Base-by-base conservation (phyloP, 2,888 invertebrate species). In the Platypus cylindrus region DNA sequence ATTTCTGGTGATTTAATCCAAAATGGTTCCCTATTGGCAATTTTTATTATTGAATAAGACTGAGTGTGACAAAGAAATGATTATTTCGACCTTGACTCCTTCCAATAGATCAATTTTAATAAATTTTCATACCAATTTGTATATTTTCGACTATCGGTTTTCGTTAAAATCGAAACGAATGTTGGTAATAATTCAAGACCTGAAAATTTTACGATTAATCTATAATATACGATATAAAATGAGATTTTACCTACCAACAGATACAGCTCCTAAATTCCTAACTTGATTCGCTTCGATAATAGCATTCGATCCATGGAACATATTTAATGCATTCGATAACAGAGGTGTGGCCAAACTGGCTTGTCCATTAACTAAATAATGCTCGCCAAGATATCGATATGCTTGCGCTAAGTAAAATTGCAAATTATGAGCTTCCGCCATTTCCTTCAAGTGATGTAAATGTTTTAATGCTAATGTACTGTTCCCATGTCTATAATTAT, bases 371-470 rank as follows among this genome's bases (percentile, higher is more conserved):
- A 51, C 53, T 14, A 62, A 41, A 41, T 56, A 54, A 41, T 55
- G 56, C 38, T 60, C 58, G 2, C 60, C 62, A 24, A 60, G 45
- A 42, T 52, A 55, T 31, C 56, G 48, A 39, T 56, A 52, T 3
- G 58, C 54, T 42, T 54, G 52, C 0, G 54, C 60, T 7, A 55
- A 36, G 26, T 57, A 59, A 33, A 47, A 50, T 5, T 40, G 39
- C 14, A 58, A 37, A 5, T 54, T 39, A 22, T 55, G 30, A 12
- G 46, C 35, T 33, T 53, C 45, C 0, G 57, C 52, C 34, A 45
- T 48, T 20, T 45, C 36, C 24, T 52, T 47, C 14, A 59, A 37
- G 4, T 39, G 40, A 14, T 50, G 31, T 13, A 62, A 43, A 12
- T 56, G 50, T 11, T 45, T 33, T 5, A 51, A 35, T n/a, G 56